phyloP scores from a whole-genome alignment of 2,888 invertebrate species.

The Cantharis rufa region DNA sequence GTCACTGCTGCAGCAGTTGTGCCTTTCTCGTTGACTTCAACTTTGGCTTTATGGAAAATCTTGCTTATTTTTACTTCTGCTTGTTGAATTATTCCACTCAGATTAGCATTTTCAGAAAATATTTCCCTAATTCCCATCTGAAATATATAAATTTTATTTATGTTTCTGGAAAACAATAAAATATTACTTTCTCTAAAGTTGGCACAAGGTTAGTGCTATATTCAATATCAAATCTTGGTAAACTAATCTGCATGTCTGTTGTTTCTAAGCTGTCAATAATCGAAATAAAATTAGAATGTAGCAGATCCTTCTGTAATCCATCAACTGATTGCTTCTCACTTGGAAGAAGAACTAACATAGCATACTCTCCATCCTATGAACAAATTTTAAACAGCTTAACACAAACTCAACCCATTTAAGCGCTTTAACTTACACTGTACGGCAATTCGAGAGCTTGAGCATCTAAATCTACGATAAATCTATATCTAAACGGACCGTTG shows the following conservation, averaged over 20 bases:
- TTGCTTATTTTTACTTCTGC: constrained; percentile 57
- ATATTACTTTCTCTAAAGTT: constrained; percentile 58
- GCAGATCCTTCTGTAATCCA: constrained; percentile 61
- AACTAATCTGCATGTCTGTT: constrained; percentile 59
- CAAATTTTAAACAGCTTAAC: not conserved
- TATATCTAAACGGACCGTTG: constrained; percentile 65
- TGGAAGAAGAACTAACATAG: constrained; percentile 68
- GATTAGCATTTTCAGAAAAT: constrained; percentile 62
- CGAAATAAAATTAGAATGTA: constrained; percentile 59
- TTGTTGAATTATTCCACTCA: constrained; percentile 61
- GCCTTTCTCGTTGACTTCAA: constrained; percentile 69
- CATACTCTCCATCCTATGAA: constrained; percentile 62
- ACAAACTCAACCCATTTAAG: too few relatives aligned
- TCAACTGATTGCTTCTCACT: constrained; percentile 57
- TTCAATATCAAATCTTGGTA: constrained; percentile 67
- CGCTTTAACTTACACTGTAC: constrained; percentile 69
- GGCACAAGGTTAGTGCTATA: constrained; percentile 60
- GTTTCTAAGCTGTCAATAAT: constrained; percentile 57
- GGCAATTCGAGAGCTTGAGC: constrained; percentile 73
- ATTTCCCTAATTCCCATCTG: constrained; percentile 65
- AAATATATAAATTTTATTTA: constrained; percentile 38
- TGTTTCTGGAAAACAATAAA: not conserved
- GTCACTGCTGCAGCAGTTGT: constrained; percentile 69
- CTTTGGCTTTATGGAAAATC: constrained; percentile 66
- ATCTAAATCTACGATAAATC: constrained; percentile 64